A percentile compares a stretch with the other conserved stretches of the same genome.
Evolutionary conservation across 2,113 vertebrate genomes (phyloP).

Genomic region (Promerops cafer): DNA sequence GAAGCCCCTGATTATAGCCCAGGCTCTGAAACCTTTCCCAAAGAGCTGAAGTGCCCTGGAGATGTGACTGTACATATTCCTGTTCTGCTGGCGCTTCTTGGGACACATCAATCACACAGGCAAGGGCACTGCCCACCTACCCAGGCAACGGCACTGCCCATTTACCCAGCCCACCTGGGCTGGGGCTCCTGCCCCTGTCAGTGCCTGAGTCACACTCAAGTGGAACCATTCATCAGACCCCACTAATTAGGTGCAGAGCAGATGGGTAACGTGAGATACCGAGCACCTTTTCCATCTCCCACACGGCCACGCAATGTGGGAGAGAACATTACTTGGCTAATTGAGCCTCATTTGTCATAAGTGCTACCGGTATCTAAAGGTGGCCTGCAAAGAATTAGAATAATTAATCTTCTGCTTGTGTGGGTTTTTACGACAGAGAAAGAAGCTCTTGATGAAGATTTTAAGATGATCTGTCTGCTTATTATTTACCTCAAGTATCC

Average conservation of each 20-base stretch:
- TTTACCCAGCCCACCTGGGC: background rate
- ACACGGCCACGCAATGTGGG: background rate
- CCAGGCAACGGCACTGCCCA: background rate
- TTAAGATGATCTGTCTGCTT: slow-evolving; percentile 33
- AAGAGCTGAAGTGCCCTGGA: background rate
- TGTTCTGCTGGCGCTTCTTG: background rate
- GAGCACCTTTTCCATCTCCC: slow-evolving; percentile 43
- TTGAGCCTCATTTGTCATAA: slow-evolving; percentile 38
- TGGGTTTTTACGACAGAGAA: background rate
- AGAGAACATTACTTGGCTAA: slow-evolving; percentile 51
- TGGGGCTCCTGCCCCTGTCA: background rate
- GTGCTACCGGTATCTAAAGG: slow-evolving; percentile 22
- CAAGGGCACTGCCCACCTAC: background rate
- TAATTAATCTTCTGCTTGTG: slow-evolving; percentile 39
- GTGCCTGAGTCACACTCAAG: background rate
- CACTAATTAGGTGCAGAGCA: slow-evolving; percentile 40
- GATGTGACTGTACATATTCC: accelerated
- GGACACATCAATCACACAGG: background rate
- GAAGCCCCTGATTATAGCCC: background rate
- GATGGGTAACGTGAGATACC: slow-evolving; percentile 2
- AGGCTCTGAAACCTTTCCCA: background rate
- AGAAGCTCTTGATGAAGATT: background rate
- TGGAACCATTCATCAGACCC: slow-evolving; percentile 7
- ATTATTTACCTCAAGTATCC: slow-evolving; percentile 19
- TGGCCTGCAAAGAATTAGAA: slow-evolving; percentile 38